These are phyloP conservation scores for Gastrophysa polygoni DNA, from an alignment of 2,888 invertebrate genomes.

Conservation along the genomic window DNA sequence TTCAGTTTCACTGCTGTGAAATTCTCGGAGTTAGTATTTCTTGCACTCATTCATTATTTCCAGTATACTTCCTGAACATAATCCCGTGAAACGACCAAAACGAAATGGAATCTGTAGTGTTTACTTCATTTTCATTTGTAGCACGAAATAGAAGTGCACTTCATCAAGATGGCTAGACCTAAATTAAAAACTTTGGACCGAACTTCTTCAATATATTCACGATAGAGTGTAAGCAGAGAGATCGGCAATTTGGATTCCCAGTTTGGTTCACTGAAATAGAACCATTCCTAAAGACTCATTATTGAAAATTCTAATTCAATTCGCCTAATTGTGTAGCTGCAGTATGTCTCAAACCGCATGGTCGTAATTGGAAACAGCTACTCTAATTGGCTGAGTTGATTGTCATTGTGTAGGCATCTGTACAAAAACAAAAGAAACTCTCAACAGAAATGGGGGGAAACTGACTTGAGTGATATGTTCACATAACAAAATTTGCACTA, in stretches of 20 bases:
- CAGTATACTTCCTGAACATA: neutral
- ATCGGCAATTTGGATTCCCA: constrained; percentile 20
- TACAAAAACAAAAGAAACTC: neutral
- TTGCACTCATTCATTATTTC: neutral
- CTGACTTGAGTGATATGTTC: too few relatives aligned
- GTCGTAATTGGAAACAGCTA: constrained; percentile 19
- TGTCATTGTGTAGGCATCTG: neutral
- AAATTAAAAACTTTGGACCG: constrained; percentile 35
- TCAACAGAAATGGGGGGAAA: neutral
- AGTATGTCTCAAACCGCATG: constrained; percentile 27
- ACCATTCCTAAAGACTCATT: constrained; percentile 34
- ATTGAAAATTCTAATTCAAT: constrained; percentile 42
- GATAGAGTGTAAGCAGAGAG: constrained; percentile 20
- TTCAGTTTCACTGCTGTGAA: neutral
- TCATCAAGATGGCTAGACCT: constrained; percentile 26
- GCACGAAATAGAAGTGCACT: constrained; percentile 35
- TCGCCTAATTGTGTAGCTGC: constrained; percentile 40
- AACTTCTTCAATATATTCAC: constrained; percentile 40
- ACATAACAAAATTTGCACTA: too few relatives aligned
- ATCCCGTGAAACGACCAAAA: neutral
- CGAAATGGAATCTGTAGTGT: constrained; percentile 24
- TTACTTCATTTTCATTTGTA: constrained; percentile 35
- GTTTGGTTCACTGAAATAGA: constrained; percentile 22
- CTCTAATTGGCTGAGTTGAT: constrained; percentile 17
- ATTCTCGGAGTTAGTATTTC: neutral